Evolutionary conservation across 2,888 invertebrate species (phyloP).

Genomic region (Melanostoma scalare): DNA sequence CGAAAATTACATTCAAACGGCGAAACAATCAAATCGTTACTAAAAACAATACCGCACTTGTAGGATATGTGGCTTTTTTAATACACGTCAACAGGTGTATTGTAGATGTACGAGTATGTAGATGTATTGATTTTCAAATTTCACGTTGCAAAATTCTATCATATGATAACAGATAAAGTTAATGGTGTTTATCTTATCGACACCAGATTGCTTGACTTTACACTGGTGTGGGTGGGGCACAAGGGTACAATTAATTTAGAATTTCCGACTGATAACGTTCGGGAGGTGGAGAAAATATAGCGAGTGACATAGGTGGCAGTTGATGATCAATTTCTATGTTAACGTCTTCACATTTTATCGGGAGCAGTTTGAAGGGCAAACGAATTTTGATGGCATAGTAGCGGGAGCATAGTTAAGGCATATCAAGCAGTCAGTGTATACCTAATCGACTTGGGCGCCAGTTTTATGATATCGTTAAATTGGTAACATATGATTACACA

Average conservation of each 20-base stretch:
- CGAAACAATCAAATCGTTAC: conserved; percentile 39
- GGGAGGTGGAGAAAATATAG: conserved; percentile 1
- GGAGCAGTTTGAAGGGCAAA: no score
- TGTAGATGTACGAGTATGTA: conserved; percentile 2
- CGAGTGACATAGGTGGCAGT: conserved; percentile 41
- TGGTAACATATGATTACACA: no score
- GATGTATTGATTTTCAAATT: conserved; percentile 54
- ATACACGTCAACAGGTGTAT: neutral
- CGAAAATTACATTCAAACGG: conserved; percentile 38
- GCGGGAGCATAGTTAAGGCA: no score
- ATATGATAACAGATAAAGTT: conserved; percentile 37
- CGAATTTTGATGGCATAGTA: no score
- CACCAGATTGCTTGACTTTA: conserved; percentile 34
- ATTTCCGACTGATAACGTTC: conserved; percentile 48
- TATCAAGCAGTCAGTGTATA: no score
- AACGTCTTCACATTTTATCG: no score
- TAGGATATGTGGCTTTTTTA: neutral
- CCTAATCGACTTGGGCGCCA: no score
- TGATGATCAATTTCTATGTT: neutral
- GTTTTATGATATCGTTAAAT: no score
- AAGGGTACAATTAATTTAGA: neutral
- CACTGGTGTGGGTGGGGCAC: conserved; percentile 25
- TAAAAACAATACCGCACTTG: conserved; percentile 23
- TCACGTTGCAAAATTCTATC: conserved; percentile 58
- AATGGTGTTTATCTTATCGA: conserved; percentile 60